These are phyloP conservation scores for Willowsia nigromaculata DNA, from an alignment of 2,888 invertebrate genomes.

Conservation along the genomic window DNA sequence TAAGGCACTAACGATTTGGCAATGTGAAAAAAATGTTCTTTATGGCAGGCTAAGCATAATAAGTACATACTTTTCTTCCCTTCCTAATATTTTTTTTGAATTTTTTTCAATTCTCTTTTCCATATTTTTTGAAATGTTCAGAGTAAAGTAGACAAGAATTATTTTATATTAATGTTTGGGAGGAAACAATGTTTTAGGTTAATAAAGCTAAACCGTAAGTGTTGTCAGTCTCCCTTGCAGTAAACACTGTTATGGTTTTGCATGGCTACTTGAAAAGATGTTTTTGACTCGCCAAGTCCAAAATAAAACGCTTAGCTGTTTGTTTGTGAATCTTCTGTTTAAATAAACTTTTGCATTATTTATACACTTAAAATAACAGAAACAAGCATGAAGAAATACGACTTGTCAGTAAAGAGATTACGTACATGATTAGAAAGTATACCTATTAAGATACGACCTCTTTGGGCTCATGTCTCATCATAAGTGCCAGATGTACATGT, in stretches of 20 bases:
- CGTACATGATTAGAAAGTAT: background rate
- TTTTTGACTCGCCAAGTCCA: background rate
- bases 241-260: background rate
- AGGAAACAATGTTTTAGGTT: constrained; percentile 1
- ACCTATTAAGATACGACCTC: constrained; percentile 56
- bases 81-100: background rate
- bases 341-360: too few species aligned
- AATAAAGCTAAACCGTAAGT: background rate
- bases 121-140: background rate
- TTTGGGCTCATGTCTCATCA: constrained; percentile 20
- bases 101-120: background rate
- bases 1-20: background rate
- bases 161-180: background rate
- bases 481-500: constrained; percentile 27
- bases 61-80: constrained; percentile 18
- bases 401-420: background rate
- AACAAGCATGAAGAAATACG: background rate
- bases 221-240: background rate
- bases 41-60: constrained; percentile 34
- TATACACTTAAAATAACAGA: background rate
- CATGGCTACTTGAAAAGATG: background rate
- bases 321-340: too few species aligned
- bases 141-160: background rate
- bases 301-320: background rate
- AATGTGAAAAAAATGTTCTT: constrained; percentile 1